A percentile compares a stretch with the other conserved stretches of the same genome.
Evolutionary conservation across 1,140 invertebrate genomes (phyloP).

Genomic region (Goniozus legneri): DNA sequence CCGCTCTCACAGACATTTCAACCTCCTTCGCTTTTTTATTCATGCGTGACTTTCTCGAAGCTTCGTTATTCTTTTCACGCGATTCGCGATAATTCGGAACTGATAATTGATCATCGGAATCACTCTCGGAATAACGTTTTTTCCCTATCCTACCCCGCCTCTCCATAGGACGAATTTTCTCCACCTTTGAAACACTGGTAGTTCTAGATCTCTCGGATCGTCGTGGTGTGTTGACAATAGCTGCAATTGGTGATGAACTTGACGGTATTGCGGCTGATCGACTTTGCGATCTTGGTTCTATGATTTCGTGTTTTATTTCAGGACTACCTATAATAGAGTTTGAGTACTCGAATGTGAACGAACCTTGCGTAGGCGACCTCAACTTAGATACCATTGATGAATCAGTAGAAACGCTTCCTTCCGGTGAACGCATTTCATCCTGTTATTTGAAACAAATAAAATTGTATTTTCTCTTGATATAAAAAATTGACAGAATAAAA

Average conservation of each 20-base stretch:
- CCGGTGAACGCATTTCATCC: slow-evolving; percentile 34
- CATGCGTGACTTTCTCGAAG: slow-evolving; percentile 67
- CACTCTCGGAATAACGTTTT: slow-evolving; percentile 23
- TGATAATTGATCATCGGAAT: slow-evolving; percentile 32
- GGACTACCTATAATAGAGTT: background rate
- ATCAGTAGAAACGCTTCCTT: slow-evolving; percentile 30
- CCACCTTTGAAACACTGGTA: background rate
- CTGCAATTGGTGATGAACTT: slow-evolving; percentile 1
- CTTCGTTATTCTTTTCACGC: slow-evolving; percentile 73
- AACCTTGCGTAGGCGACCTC: background rate
- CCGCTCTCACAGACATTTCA: slow-evolving; percentile 41
- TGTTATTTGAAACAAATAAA: slow-evolving; percentile 22
- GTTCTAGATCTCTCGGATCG: slow-evolving; percentile 9
- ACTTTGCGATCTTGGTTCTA: background rate
- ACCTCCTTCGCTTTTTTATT: slow-evolving; percentile 68
- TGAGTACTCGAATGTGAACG: background rate
- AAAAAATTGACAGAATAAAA: slow-evolving; percentile 2
- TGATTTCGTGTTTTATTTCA: background rate
- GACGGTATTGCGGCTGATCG: background rate
- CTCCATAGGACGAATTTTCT: slow-evolving; percentile 1
- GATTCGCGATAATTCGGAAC: slow-evolving; percentile 60
- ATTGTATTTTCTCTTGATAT: too few species aligned
- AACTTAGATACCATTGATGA: slow-evolving; percentile 20
- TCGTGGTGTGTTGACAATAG: slow-evolving; percentile 8
- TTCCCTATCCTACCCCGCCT: slow-evolving; percentile 2